Percentiles rank a stretch among this genome's conserved stretches.
These are phyloP conservation scores for Kryptopterus vitreolus DNA, from an alignment of 2,797 vertebrate species.

Conservation along the genomic window DNA sequence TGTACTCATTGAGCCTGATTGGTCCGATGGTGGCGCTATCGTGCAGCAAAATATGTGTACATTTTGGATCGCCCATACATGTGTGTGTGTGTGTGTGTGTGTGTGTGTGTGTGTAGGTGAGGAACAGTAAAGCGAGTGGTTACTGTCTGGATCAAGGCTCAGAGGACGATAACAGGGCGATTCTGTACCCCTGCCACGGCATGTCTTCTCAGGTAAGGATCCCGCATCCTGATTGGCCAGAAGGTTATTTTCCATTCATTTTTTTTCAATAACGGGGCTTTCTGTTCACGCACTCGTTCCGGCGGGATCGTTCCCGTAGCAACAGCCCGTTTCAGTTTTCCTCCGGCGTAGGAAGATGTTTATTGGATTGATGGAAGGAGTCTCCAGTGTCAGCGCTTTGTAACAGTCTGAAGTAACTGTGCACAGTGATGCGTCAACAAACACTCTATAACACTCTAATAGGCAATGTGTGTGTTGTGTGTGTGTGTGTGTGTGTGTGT, in stretches of 20 bases:
- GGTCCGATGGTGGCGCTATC: neutral
- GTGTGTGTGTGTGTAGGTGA: slow-evolving; percentile 73
- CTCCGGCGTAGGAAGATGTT: no score
- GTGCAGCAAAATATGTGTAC: neutral
- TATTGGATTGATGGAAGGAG: neutral
- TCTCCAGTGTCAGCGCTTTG: neutral
- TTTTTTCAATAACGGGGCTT: neutral
- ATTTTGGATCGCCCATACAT: neutral
- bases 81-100: slow-evolving; percentile 10
- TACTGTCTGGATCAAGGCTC: slow-evolving; percentile 97
- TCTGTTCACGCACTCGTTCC: neutral
- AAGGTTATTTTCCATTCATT: neutral
- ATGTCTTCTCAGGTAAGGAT: slow-evolving; percentile 94
- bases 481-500: no score
- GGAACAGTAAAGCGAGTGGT: slow-evolving; percentile 95
- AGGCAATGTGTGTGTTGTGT: no score
- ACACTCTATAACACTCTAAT: neutral
- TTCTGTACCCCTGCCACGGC: slow-evolving; percentile 95
- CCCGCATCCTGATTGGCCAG: neutral
- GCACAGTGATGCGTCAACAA: neutral
- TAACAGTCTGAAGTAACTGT: neutral
- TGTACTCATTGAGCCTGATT: neutral
- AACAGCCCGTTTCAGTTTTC: neutral
- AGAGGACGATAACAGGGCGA: slow-evolving; percentile 93
- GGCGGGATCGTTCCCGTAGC: neutral